These are phyloP conservation scores for Esox lucius DNA, from an alignment of 2,797 vertebrate genomes.

Conservation along the genomic window DNA sequence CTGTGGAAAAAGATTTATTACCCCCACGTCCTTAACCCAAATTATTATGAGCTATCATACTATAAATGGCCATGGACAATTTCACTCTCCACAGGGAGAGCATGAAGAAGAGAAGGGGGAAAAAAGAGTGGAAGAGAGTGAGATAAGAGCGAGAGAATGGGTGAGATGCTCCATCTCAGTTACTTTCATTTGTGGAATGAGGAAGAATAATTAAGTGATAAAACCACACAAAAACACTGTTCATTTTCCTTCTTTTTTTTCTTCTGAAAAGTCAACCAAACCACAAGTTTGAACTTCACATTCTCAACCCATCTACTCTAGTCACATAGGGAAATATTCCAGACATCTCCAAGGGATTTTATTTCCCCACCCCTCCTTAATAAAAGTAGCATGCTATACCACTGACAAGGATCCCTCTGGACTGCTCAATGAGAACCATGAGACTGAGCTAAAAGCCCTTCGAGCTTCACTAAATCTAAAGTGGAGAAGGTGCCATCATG, in stretches of 20 bases:
- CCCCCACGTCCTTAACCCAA: slow-evolving; percentile 75
- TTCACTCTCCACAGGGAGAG: slow-evolving; percentile 49
- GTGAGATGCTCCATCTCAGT: background rate
- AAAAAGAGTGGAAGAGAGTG: slow-evolving; percentile 28
- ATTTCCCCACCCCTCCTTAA: slow-evolving; percentile 67
- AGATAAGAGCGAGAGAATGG: slow-evolving; percentile 22
- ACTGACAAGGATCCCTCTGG: slow-evolving; percentile 65
- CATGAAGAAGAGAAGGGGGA: slow-evolving; percentile 8
- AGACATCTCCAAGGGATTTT: slow-evolving; percentile 62
- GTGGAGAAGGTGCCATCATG: slow-evolving; percentile 58
- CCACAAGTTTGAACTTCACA: slow-evolving; percentile 22
- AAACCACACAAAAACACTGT: too few species aligned
- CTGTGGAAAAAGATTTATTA: slow-evolving; percentile 74
- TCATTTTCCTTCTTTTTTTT: too few species aligned
- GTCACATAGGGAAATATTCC: slow-evolving; percentile 67
- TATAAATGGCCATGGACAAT: slow-evolving; percentile 75
- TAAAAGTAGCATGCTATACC: slow-evolving; percentile 68
- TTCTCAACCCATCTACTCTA: slow-evolving; percentile 48
- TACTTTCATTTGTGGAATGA: background rate
- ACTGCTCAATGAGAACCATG: slow-evolving; percentile 54
- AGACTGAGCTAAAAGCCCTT: slow-evolving; percentile 67
- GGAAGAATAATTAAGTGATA: background rate
- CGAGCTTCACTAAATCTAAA: slow-evolving; percentile 68
- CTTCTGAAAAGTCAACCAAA: background rate
- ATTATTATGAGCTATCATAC: slow-evolving; percentile 75